Conservation (phyloP, 2,888 invertebrate species). For the Mythimna albipuncta region DNA sequence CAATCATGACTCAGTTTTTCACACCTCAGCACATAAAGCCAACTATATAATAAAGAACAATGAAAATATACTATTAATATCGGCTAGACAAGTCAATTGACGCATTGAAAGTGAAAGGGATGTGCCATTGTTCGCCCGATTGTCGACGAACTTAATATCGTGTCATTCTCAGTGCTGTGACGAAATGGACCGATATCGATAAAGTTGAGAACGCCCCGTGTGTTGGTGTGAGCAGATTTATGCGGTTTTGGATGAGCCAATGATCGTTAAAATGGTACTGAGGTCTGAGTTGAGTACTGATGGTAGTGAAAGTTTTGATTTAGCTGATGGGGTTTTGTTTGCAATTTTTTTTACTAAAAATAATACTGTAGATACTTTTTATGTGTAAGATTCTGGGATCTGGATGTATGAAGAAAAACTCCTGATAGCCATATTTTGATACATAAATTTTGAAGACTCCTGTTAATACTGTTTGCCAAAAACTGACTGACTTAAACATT, state of each 20-base stretch:
- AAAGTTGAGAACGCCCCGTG: conserved; percentile 70
- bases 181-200: conserved; percentile 78
- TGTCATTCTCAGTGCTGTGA: conserved; percentile 86
- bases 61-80: conserved; percentile 64
- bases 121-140: conserved; percentile 78
- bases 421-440: too few species aligned
- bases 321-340: not conserved
- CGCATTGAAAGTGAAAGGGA: conserved; percentile 88
- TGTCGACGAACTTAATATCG: conserved; percentile 85
- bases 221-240: conserved; percentile 56
- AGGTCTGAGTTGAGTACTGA: not conserved
- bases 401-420: not conserved
- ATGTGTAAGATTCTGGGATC: not conserved
- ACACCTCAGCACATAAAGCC: conserved; percentile 19
- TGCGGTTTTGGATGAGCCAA: conserved; percentile 46
- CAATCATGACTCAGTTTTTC: conserved; percentile 11
- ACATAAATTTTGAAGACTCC: too few species aligned
- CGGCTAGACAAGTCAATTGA: conserved; percentile 79
- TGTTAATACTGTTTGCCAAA: too few species aligned
- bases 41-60: conserved; percentile 61
- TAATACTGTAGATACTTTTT: not conserved
- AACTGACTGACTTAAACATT: too few species aligned
- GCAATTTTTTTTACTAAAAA: not conserved
- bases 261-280: conserved; percentile 19
- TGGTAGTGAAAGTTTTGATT: conserved; percentile 22